These are phyloP conservation scores for Lichenostomus cassidix DNA, from an alignment of 2,113 vertebrate species.

Conservation along the genomic window DNA sequence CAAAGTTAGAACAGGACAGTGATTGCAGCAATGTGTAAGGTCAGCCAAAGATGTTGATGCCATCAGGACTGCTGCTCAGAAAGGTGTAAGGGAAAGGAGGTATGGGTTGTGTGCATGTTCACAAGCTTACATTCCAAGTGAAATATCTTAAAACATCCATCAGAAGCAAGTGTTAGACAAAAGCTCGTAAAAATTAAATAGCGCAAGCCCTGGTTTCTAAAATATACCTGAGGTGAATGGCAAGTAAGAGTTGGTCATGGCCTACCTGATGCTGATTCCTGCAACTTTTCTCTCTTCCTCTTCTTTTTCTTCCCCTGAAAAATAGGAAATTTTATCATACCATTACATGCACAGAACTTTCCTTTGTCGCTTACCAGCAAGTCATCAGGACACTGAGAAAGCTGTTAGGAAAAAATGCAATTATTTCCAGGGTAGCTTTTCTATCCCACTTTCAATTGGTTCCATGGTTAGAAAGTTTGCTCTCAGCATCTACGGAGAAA, in stretches of 20 bases:
- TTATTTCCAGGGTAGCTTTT: background rate
- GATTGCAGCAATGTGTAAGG: background rate
- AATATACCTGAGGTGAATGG: background rate
- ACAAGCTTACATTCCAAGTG: background rate
- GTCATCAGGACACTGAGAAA: background rate
- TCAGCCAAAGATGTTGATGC: conserved; percentile 1
- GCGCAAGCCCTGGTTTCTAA: background rate
- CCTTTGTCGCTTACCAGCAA: background rate
- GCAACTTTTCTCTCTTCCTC: conserved; percentile 99
- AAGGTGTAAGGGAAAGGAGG: background rate
- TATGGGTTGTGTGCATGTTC: background rate
- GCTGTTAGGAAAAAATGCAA: background rate
- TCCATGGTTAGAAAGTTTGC: background rate
- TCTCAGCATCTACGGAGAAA: background rate
- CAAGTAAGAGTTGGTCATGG: background rate
- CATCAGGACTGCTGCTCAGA: background rate
- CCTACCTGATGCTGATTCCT: conserved; percentile 94
- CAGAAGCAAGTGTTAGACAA: background rate
- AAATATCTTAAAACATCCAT: background rate
- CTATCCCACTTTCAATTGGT: background rate
- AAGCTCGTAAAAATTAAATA: background rate
- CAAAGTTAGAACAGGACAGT: background rate
- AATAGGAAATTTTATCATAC: conserved; percentile 57
- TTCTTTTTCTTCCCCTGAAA: conserved; percentile 99
- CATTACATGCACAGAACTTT: background rate